phyloP scores from a whole-genome alignment of 2,888 invertebrate species.

The Agrilus mali region DNA sequence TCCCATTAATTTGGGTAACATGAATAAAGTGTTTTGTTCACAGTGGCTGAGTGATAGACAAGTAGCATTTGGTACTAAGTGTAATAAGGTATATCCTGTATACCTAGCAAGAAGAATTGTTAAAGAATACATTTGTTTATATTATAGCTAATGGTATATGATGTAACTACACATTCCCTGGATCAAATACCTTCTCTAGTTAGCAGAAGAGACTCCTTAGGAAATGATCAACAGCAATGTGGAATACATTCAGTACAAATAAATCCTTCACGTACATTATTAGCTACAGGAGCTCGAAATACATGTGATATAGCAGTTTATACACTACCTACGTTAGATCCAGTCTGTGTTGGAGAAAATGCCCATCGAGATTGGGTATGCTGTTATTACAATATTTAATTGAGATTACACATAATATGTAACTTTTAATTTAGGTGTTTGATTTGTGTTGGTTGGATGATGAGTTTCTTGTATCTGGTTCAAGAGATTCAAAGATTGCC shows the following conservation, averaged over 20 bases:
- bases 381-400: neutral
- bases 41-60: conserved; percentile 92
- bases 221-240: conserved; percentile 56
- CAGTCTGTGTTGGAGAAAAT: conserved; percentile 82
- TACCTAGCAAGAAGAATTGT: neutral
- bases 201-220: conserved; percentile 44
- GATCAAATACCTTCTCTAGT: conserved; percentile 81
- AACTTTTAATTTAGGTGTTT: conserved; percentile 38
- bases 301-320: conserved; percentile 87
- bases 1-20: conserved; percentile 67
- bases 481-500: conserved; percentile 81
- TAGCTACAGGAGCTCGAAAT: conserved; percentile 86
- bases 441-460: conserved; percentile 96
- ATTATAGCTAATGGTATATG: conserved; percentile 79
- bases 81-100: conserved; percentile 63
- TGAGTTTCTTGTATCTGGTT: conserved; percentile 87
- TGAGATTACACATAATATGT: neutral
- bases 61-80: conserved; percentile 93
- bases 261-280: conserved; percentile 79
- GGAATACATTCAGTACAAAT: conserved; percentile 91
- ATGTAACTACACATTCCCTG: conserved; percentile 73
- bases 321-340: conserved; percentile 85
- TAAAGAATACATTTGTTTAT: conserved; percentile 18
- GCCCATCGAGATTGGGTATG: conserved; percentile 84
- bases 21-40: conserved; percentile 91